These are phyloP conservation scores for Spilogale gracilis DNA, from an alignment of 2,113 vertebrate genomes.

Conservation along the genomic window DNA sequence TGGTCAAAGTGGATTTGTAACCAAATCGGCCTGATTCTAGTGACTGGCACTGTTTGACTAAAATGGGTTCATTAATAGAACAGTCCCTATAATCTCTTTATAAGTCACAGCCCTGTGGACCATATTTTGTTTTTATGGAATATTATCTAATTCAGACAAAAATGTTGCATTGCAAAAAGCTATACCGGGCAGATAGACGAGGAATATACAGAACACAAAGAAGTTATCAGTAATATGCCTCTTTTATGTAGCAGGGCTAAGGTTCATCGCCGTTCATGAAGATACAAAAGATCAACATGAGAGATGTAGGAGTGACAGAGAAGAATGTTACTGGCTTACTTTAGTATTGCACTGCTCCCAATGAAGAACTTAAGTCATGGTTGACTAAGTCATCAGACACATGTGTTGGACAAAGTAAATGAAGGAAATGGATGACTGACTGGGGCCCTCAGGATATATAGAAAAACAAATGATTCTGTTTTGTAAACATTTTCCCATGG, in stretches of 20 bases:
- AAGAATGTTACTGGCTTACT: too few relatives aligned
- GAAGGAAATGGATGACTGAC: background rate
- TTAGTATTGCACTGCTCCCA: rapidly evolving
- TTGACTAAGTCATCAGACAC: background rate
- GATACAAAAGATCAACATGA: background rate
- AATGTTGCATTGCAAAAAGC: background rate
- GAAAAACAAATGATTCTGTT: background rate
- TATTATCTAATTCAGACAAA: background rate
- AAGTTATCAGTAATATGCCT: background rate
- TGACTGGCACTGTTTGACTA: background rate
- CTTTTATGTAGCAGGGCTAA: background rate
- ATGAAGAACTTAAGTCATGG: background rate
- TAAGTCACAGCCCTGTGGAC: background rate
- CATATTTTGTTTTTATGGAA: background rate
- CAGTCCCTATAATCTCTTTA: background rate
- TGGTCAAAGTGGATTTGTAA: background rate
- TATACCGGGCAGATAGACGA: background rate
- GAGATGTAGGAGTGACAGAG: background rate
- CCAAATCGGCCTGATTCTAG: background rate
- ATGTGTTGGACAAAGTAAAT: background rate
- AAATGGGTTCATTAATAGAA: background rate
- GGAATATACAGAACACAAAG: background rate
- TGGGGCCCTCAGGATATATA: background rate
- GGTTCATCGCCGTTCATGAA: background rate
- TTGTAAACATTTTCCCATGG: background rate